A percentile compares a stretch with the other conserved stretches of the same genome.
Conservation (phyloP, 1,140 invertebrate genomes). For the Drosophila melanica region DNA sequence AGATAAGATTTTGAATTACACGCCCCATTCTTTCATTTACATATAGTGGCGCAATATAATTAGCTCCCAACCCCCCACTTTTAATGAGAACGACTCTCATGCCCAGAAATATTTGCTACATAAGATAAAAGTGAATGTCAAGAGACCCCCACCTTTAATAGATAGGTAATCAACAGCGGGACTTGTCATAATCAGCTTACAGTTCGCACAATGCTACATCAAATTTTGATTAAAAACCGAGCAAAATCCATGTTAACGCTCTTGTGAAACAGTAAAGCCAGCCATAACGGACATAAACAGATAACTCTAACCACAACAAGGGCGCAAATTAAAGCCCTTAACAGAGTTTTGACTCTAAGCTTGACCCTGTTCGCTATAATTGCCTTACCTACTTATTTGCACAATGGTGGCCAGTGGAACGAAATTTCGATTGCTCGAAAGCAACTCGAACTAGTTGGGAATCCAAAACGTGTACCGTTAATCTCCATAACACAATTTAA, state of each 20-base stretch:
- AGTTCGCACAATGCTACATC: slow-evolving; percentile 26
- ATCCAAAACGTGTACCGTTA: slow-evolving; percentile 62
- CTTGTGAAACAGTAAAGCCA: slow-evolving; percentile 38
- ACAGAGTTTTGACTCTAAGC: slow-evolving; percentile 1
- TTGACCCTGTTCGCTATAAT: slow-evolving; percentile 59
- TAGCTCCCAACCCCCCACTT: no score
- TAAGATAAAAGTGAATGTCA: neutral
- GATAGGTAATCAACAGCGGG: slow-evolving; percentile 13
- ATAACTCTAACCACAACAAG: slow-evolving; percentile 19
- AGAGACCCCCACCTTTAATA: no score
- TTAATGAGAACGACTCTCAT: no score
- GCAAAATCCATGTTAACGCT: neutral
- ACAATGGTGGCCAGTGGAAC: slow-evolving; percentile 26
- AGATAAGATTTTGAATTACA: no score
- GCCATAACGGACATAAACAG: slow-evolving; percentile 31
- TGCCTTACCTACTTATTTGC: slow-evolving; percentile 57
- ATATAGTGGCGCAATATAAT: no score
- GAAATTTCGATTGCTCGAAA: slow-evolving; percentile 24
- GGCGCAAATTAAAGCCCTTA: slow-evolving; percentile 4
- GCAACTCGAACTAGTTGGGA: slow-evolving; percentile 40
- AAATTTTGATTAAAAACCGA: slow-evolving; percentile 42
- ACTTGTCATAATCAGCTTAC: slow-evolving; percentile 42
- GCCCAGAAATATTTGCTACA: no score
- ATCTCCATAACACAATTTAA: slow-evolving; percentile 76
- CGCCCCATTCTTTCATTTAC: no score